phyloP scores from a whole-genome alignment of 2,797 vertebrate species.

The Halcyon chelicuti region DNA sequence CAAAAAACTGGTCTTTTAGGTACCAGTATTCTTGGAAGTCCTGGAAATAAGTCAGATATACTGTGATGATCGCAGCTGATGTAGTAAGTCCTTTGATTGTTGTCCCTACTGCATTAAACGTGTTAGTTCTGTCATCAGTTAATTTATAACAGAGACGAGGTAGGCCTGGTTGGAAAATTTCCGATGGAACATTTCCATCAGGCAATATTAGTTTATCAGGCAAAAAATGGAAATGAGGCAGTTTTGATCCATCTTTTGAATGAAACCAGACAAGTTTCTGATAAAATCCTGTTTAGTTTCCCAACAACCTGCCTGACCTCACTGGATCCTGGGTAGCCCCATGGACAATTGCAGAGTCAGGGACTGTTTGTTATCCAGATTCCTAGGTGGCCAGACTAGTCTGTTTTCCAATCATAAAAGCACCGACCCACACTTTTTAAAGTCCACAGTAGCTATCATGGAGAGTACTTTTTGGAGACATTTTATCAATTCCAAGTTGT shows the following conservation, averaged over 20 bases:
- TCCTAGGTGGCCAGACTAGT: neutral
- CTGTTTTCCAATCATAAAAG: neutral
- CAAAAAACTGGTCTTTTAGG: neutral
- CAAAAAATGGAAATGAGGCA: neutral
- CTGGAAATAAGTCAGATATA: neutral
- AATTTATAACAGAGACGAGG: neutral
- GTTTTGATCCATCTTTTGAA: neutral
- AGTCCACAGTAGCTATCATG: neutral
- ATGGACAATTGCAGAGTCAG: neutral
- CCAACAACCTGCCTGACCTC: neutral
- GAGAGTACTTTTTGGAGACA: neutral
- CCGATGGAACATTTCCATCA: neutral
- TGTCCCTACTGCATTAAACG: neutral
- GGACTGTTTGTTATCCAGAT: neutral
- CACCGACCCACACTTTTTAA: fast-evolving
- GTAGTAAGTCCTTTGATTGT: neutral
- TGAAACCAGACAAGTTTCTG: neutral
- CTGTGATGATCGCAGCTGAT: neutral
- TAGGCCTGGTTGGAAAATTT: neutral
- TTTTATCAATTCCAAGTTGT: neutral
- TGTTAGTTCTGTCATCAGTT: neutral
- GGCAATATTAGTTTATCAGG: neutral
- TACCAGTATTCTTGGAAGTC: neutral
- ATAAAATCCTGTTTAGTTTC: neutral
- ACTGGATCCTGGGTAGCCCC: neutral